Base-by-base conservation (phyloP, 2,888 invertebrate genomes). In the Escarpia spicata region DNA sequence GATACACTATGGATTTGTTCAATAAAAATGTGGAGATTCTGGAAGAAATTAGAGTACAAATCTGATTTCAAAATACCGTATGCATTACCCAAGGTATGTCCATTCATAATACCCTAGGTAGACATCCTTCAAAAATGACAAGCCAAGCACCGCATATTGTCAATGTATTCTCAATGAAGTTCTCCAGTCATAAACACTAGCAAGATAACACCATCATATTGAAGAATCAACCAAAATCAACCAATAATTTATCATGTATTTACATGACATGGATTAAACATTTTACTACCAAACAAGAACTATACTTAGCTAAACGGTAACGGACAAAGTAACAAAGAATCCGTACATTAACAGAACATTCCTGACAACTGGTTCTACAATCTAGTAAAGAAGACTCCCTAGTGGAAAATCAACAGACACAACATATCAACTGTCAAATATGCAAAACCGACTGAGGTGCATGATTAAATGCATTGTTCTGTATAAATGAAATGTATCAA, bases 401-500 rank as follows among this genome's bases (percentile, higher is more conserved):
- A 75, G 26, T 75, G 6, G 75, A 19, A 75, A 75, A 75, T 75
- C 26, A 75, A 75, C 26, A 75, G n/a, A 75, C 26, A 26, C 6
- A 75, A 75, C n/a, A 75, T 26, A 75, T 6, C 75, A 75, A n/a
- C 19, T 6, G 52, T 52, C 15, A 52, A 52, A 52, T 12, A 12
- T 12, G 2, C 52, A 12, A 52, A n/a, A 75, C 19, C 26, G 6
- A 15, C 26, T 75, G 6, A n/a, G 26, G 75, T 75, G 75, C 75
- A 75, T 26, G n/a, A 75, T 26, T 75, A 75, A n/a, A 75, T 75
- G n/a, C 75, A 75, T 75, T 75, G 26, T 75, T 75, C 75, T 75
- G 75, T 75, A 75, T 19, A 75, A 75, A 75, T 75, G 15, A 75
- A 75, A 75, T 75, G 75, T 75, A 75, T 75, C 75, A 75, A 75